These are phyloP conservation scores for Mythimna pallens DNA, from an alignment of 2,888 invertebrate genomes.

Conservation along the genomic window DNA sequence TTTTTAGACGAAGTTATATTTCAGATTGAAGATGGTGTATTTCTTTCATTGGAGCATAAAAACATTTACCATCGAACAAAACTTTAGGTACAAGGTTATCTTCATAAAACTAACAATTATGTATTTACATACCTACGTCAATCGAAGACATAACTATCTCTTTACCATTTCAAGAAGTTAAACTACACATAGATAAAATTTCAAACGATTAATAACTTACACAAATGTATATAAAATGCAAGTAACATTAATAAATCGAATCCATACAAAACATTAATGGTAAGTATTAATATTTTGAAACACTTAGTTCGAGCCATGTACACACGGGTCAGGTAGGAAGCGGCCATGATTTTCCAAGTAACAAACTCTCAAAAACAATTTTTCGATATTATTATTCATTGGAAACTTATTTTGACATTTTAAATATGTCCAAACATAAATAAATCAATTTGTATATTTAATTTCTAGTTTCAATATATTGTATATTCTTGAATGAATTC, in stretches of 20 bases:
- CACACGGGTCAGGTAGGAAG: conserved; percentile 22
- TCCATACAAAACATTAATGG: conserved; percentile 62
- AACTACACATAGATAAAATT: conserved; percentile 64
- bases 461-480: conserved; percentile 35
- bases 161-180: conserved; percentile 51
- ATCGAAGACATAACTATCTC: conserved; percentile 53
- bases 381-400: conserved; percentile 4
- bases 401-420: conserved; percentile 18
- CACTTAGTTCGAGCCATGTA: conserved; percentile 37
- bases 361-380: neutral
- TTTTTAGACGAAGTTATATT: neutral
- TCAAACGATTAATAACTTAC: conserved; percentile 61
- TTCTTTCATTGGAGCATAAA: conserved; percentile 23
- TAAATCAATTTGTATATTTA: conserved; percentile 49
- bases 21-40: neutral
- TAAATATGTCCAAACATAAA: conserved; percentile 29
- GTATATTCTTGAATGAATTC: conserved; percentile 37
- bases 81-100: conserved; percentile 20
- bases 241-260: conserved; percentile 65
- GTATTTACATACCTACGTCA: conserved; percentile 56
- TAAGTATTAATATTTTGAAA: conserved; percentile 48
- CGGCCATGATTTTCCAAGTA: conserved; percentile 11
- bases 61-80: neutral
- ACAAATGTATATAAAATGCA: conserved; percentile 70
- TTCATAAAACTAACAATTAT: conserved; percentile 34